These are phyloP conservation scores for Aromia moschata DNA, from an alignment of 2,888 invertebrate genomes.

Conservation along the genomic window DNA sequence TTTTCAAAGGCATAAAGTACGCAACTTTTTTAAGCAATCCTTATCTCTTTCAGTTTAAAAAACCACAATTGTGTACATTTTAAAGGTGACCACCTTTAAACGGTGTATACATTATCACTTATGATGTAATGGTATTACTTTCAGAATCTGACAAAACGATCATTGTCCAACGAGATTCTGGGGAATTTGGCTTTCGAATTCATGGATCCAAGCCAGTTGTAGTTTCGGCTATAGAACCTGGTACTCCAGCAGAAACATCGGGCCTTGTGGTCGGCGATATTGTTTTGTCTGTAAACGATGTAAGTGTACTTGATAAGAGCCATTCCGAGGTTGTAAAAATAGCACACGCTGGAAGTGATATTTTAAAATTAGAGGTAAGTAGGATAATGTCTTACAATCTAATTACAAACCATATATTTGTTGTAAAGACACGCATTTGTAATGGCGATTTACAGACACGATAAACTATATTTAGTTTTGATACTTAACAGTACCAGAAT, in stretches of 20 bases:
- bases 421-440: too few species aligned
- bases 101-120: too few species aligned
- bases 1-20: too few species aligned
- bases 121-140: constrained; percentile 33
- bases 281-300: constrained; percentile 88
- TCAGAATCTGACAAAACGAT: constrained; percentile 90
- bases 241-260: constrained; percentile 91
- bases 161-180: constrained; percentile 81
- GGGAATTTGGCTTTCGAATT: constrained; percentile 94
- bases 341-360: constrained; percentile 88
- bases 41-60: too few species aligned
- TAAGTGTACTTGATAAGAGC: constrained; percentile 89
- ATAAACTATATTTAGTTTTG: too few species aligned
- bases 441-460: too few species aligned
- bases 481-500: too few species aligned
- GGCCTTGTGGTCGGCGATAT: constrained; percentile 95
- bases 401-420: too few species aligned
- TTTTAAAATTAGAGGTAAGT: constrained; percentile 80
- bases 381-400: too few species aligned
- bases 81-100: too few species aligned
- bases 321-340: constrained; percentile 94
- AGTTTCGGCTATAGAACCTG: constrained; percentile 93
- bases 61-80: too few species aligned
- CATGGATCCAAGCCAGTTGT: constrained; percentile 97
- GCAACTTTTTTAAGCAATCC: too few species aligned